Percentiles rank a stretch among this genome's conserved stretches.
phyloP scores from a whole-genome alignment of 2,113 vertebrate species.

The Vanacampus margaritifer region DNA sequence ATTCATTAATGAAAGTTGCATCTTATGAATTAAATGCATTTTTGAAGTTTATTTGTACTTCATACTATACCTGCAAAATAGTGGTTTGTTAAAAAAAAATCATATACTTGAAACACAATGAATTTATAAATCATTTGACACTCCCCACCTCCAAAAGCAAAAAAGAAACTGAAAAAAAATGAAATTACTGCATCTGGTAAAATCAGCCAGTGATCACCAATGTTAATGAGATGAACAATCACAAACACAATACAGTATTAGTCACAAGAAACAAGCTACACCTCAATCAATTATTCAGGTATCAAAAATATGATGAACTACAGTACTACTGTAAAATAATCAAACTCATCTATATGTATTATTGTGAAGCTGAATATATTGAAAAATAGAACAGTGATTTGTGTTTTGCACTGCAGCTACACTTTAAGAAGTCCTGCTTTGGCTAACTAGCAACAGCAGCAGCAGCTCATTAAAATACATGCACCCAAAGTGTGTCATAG shows the following conservation, averaged over 20 bases:
- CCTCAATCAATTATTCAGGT: slow-evolving; percentile 38
- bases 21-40: slow-evolving; percentile 26
- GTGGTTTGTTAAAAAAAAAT: background rate
- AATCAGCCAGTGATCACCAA: slow-evolving; percentile 41
- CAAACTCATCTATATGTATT: slow-evolving; percentile 41
- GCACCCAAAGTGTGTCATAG: slow-evolving; percentile 33
- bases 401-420: slow-evolving; percentile 45
- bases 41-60: slow-evolving; percentile 16
- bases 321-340: slow-evolving; percentile 51
- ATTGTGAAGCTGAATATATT: slow-evolving; percentile 22
- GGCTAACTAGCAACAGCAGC: slow-evolving; percentile 53
- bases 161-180: background rate
- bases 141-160: background rate
- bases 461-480: slow-evolving; percentile 41
- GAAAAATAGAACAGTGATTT: slow-evolving; percentile 51
- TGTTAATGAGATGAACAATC: slow-evolving; percentile 27
- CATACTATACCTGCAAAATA: background rate
- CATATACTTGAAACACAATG: background rate
- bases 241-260: slow-evolving; percentile 40
- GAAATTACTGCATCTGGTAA: slow-evolving; percentile 13
- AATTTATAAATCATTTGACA: slow-evolving; percentile 23
- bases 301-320: slow-evolving; percentile 52
- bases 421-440: slow-evolving; percentile 63
- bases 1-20: slow-evolving; percentile 33
- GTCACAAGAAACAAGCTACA: slow-evolving; percentile 29